A percentile compares a stretch with the other conserved stretches of the same genome.
Conservation (phyloP, 2,888 invertebrate species). For the Hypselothyrea guttata region DNA sequence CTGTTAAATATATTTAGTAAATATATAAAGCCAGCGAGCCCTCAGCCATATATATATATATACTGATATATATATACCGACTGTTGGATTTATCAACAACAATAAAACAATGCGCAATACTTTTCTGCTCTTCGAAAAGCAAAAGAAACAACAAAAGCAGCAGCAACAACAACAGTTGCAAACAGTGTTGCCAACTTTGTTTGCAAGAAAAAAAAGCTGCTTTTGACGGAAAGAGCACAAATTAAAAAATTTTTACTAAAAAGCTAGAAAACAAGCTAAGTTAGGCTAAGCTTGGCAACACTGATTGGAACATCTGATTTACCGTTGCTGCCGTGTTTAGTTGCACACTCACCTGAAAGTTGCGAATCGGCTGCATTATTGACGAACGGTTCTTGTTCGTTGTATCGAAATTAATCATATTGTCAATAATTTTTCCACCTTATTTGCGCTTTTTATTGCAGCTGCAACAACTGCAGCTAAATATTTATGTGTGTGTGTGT, state of each 20-base stretch:
- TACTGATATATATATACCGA: neutral
- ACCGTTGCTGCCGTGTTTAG: conserved; percentile 5
- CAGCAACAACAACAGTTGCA: conserved; percentile 8
- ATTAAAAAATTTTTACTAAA: no score
- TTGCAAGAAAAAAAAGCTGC: no score
- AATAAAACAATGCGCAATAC: conserved; percentile 56
- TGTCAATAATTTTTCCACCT: conserved; percentile 3
- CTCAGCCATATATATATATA: neutral
- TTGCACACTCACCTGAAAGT: conserved; percentile 74
- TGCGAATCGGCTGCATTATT: conserved; percentile 78
- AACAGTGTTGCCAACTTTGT: no score
- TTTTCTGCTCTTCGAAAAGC: conserved; percentile 20
- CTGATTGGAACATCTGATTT: conserved; percentile 33
- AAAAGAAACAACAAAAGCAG: conserved; percentile 11
- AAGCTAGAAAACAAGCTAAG: no score
- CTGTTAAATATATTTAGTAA: conserved; percentile 12
- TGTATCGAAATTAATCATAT: conserved; percentile 49
- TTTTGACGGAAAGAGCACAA: no score
- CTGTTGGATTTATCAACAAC: conserved; percentile 36
- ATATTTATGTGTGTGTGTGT: conserved; percentile 19
- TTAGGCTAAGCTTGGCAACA: no score
- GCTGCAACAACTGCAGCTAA: conserved; percentile 44
- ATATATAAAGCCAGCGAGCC: no score
- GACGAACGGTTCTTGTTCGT: conserved; percentile 62
- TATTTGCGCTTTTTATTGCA: conserved; percentile 24